Conservation (phyloP, 2,888 invertebrate genomes). For the Euphydryas editha region DNA sequence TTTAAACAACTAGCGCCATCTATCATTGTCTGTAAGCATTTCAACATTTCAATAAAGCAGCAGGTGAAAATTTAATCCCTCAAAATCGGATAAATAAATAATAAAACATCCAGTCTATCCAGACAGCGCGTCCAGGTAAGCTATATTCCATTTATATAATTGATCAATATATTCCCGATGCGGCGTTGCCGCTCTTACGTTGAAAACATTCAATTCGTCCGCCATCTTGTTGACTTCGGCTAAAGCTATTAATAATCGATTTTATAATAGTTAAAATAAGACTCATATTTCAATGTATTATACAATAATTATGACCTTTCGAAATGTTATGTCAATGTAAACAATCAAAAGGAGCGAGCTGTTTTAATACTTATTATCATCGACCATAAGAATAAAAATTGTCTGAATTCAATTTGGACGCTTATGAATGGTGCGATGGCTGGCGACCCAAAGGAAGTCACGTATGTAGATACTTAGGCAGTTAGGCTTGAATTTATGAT, state of each 20-base stretch:
- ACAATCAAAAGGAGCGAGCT: conserved; percentile 29
- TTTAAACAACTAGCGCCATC: conserved; percentile 1
- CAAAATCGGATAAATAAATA: conserved; percentile 13
- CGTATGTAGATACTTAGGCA: conserved; percentile 41
- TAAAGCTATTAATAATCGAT: conserved; percentile 18
- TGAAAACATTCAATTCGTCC: conserved; percentile 52
- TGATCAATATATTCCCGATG: conserved; percentile 62
- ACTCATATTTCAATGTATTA: conserved; percentile 11
- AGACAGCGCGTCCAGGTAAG: conserved; percentile 47
- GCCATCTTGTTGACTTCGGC: conserved; percentile 28
- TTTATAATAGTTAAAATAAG: accelerated
- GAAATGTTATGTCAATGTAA: conserved; percentile 42
- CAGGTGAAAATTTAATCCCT: conserved; percentile 11
- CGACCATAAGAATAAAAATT: conserved; percentile 8
- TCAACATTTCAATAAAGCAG: neutral
- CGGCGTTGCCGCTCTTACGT: conserved; percentile 65
- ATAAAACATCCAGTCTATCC: conserved; percentile 18
- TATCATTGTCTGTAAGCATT: neutral
- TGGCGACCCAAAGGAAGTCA: conserved; percentile 50
- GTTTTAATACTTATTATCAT: neutral
- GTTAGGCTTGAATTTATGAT: neutral
- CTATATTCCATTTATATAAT: conserved; percentile 59
- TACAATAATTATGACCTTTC: conserved; percentile 37
- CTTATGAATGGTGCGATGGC: conserved; percentile 38
- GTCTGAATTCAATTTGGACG: conserved; percentile 26